Percentiles rank a stretch among this genome's conserved stretches.
Conservation (phyloP, 1,140 invertebrate species). For the Colletes gigas region DNA sequence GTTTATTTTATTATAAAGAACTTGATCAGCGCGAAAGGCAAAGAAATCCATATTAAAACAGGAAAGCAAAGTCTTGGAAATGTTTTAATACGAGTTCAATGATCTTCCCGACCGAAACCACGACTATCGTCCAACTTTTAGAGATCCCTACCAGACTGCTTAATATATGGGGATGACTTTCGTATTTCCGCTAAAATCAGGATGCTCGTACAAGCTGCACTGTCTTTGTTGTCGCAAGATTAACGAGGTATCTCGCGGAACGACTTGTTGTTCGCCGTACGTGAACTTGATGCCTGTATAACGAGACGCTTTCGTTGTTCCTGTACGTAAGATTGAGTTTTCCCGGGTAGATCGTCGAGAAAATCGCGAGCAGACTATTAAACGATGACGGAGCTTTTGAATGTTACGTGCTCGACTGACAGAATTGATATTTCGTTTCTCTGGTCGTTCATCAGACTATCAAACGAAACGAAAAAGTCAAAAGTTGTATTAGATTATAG, state of each 20-base stretch:
- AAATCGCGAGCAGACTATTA: constrained; percentile 9
- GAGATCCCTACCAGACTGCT: too few relatives aligned
- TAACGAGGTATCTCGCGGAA: constrained; percentile 53
- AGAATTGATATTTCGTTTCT: constrained; percentile 11
- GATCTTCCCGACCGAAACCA: too few relatives aligned
- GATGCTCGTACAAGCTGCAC: constrained; percentile 16
- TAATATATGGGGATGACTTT: constrained; percentile 15
- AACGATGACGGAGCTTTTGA: background rate
- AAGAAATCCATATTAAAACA: too few relatives aligned
- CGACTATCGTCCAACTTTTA: too few relatives aligned
- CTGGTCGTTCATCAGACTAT: too few relatives aligned
- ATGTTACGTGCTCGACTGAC: background rate
- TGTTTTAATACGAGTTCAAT: too few relatives aligned
- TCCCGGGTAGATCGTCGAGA: background rate
- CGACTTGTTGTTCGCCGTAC: constrained; percentile 38
- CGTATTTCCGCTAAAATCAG: constrained; percentile 30
- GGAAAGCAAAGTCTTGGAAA: too few relatives aligned
- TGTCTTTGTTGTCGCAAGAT: constrained; percentile 56
- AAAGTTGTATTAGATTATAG: too few relatives aligned
- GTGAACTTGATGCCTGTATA: constrained; percentile 25
- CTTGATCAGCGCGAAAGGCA: too few relatives aligned
- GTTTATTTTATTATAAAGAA: too few relatives aligned
- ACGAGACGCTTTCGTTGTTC: constrained; percentile 47
- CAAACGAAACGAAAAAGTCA: too few relatives aligned
- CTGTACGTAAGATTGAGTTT: constrained; percentile 44